Evolutionary conservation across 2,888 invertebrate species (phyloP).

Genomic region (Drosophila mayaguana): DNA sequence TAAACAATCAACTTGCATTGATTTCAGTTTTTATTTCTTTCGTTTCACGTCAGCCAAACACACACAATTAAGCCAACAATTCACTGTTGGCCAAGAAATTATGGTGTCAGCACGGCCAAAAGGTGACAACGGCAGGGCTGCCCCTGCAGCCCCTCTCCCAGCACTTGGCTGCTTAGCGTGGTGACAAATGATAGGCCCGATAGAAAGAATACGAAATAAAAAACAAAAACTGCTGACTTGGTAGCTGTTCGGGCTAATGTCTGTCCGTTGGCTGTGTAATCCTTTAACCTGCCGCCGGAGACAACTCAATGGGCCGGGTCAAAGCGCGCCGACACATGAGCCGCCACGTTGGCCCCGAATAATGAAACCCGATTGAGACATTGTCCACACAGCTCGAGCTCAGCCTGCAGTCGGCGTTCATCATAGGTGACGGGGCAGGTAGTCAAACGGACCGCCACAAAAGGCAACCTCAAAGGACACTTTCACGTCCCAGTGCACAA

Average conservation of each 20-base stretch:
- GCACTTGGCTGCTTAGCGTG: slow-evolving; percentile 60
- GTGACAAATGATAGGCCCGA: slow-evolving; percentile 71
- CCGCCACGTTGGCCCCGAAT: slow-evolving; percentile 32
- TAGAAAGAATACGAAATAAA: neutral
- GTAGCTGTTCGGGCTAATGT: slow-evolving; percentile 28
- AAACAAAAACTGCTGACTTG: slow-evolving; percentile 65
- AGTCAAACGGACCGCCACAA: slow-evolving; percentile 35
- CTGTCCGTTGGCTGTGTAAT: slow-evolving; percentile 51
- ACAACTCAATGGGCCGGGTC: slow-evolving; percentile 58
- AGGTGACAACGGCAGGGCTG: slow-evolving; percentile 53
- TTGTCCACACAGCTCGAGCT: slow-evolving; percentile 24
- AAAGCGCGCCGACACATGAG: slow-evolving; percentile 55
- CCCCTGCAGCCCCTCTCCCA: neutral
- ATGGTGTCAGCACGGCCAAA: slow-evolving; percentile 71
- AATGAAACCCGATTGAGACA: slow-evolving; percentile 64
- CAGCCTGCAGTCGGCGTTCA: slow-evolving; percentile 39
- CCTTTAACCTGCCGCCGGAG: slow-evolving; percentile 75
- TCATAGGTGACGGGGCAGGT: slow-evolving; percentile 59
- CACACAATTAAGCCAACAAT: slow-evolving; percentile 76
- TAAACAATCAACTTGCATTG: slow-evolving; percentile 76
- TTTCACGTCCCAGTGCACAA: slow-evolving; percentile 71
- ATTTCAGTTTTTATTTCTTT: slow-evolving; percentile 55
- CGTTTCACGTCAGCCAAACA: slow-evolving; percentile 46
- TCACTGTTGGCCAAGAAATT: slow-evolving; percentile 74
- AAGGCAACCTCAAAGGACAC: slow-evolving; percentile 72